Percentiles rank a stretch among this genome's conserved stretches.
phyloP scores from a whole-genome alignment of 2,113 vertebrate species.

The Sceloporus undulatus region DNA sequence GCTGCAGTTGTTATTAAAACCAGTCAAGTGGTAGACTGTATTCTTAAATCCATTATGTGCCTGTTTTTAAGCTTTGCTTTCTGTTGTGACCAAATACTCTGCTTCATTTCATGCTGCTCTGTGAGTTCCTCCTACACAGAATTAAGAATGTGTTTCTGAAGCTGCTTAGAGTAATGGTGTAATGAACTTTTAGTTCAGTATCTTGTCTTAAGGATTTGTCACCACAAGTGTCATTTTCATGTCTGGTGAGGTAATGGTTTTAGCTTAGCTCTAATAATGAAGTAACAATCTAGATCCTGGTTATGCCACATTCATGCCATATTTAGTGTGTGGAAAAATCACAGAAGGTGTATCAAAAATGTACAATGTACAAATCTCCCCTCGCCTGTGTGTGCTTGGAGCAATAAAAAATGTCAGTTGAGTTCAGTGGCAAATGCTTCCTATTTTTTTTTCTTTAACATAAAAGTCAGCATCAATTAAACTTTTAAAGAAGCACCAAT shows the following conservation, averaged over 20 bases:
- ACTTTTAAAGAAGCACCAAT: background rate
- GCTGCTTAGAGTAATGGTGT: too few species aligned
- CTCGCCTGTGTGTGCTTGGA: too few species aligned
- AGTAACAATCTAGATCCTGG: background rate
- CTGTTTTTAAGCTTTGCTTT: constrained; percentile 1
- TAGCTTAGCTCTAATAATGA: background rate
- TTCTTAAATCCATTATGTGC: background rate
- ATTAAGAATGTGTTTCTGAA: background rate
- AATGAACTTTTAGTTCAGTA: background rate
- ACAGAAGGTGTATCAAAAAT: background rate
- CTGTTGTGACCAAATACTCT: background rate
- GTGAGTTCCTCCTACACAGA: constrained; percentile 1
- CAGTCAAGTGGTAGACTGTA: background rate
- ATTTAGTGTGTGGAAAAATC: background rate
- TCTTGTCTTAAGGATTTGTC: background rate
- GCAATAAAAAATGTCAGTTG: background rate
- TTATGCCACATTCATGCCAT: background rate
- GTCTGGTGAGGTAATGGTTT: background rate
- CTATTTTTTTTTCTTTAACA: background rate
- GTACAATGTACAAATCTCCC: background rate
- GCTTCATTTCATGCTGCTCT: background rate
- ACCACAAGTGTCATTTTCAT: background rate
- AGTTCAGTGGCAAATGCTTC: background rate
- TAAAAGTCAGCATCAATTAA: background rate
- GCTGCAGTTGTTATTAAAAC: background rate